phyloP scores from a whole-genome alignment of 2,888 invertebrate species.

The Choristoneura rosaceana region DNA sequence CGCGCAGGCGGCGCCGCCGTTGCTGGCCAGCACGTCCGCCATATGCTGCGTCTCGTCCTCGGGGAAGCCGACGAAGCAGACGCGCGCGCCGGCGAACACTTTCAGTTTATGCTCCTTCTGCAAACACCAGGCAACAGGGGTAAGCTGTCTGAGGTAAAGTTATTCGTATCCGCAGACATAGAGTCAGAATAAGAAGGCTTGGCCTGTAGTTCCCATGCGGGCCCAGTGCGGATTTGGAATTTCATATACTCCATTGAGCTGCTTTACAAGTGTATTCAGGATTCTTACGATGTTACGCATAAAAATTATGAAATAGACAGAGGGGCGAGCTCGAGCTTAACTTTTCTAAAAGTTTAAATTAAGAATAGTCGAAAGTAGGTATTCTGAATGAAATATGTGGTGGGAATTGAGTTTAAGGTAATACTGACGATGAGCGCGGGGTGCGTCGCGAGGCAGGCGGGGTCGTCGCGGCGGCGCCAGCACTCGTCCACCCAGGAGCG shows the following conservation, averaged over 20 bases:
- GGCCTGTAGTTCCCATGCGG: no score
- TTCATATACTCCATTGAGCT: no score
- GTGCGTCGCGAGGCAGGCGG: conserved; percentile 89
- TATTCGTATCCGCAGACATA: neutral
- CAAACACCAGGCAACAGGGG: neutral
- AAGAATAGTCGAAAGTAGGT: neutral
- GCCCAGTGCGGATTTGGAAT: no score
- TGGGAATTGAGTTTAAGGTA: no score
- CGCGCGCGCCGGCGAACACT: conserved; percentile 94
- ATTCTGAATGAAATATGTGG: no score
- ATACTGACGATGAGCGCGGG: conserved; percentile 88
- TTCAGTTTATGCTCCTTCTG: conserved; percentile 91
- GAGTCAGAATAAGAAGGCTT: no score
- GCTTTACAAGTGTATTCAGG: no score
- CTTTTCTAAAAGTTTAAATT: no score
- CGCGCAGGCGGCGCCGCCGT: conserved; percentile 92
- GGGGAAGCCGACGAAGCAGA: conserved; percentile 96
- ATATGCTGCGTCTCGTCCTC: conserved; percentile 96
- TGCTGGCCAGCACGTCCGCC: conserved; percentile 94
- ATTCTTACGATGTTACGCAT: no score
- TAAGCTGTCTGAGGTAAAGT: neutral
- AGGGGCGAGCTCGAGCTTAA: no score
- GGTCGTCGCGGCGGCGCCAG: conserved; percentile 92
- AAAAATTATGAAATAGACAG: no score
- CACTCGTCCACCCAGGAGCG: conserved; percentile 94